phyloP scores from a whole-genome alignment of 2,797 vertebrate genomes.

The Aeoliscus strigatus region DNA sequence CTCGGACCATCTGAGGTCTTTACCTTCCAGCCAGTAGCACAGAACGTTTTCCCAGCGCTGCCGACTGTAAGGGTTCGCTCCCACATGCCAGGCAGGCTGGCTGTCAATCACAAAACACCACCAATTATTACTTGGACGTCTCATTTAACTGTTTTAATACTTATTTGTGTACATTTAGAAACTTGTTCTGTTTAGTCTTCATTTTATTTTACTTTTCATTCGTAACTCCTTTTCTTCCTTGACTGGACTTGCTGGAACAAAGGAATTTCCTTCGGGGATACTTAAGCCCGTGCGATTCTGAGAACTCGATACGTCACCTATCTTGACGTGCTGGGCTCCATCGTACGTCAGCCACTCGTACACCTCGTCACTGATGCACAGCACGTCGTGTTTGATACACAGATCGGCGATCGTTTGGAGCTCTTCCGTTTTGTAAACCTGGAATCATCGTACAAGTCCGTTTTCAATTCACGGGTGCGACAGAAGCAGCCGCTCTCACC shows the following conservation, averaged over 20 bases:
- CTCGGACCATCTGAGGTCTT: slow-evolving; percentile 3
- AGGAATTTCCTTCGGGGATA: too few relatives aligned
- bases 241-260: too few relatives aligned
- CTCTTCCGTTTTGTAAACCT: slow-evolving; percentile 86
- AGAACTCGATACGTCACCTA: slow-evolving; percentile 70
- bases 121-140: background rate
- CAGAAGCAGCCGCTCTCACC: slow-evolving; percentile 60
- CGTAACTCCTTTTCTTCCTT: too few relatives aligned
- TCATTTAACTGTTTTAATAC: too few relatives aligned
- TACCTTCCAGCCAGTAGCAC: slow-evolving; percentile 95
- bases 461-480: background rate
- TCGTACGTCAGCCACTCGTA: slow-evolving; percentile 95
- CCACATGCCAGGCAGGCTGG: slow-evolving; percentile 94
- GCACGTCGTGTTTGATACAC: slow-evolving; percentile 82
- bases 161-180: too few relatives aligned
- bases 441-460: background rate
- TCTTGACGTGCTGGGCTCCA: slow-evolving; percentile 80
- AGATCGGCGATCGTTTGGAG: slow-evolving; percentile 85
- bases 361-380: slow-evolving; percentile 92
- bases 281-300: too few relatives aligned
- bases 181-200: too few relatives aligned
- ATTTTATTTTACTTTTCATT: too few relatives aligned
- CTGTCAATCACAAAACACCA: slow-evolving; percentile 61
- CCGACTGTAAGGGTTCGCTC: slow-evolving; percentile 86
- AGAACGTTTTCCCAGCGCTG: slow-evolving; percentile 92